Base-by-base conservation (phyloP, 2,113 vertebrate genomes). In the Atherinomorus stipes region DNA sequence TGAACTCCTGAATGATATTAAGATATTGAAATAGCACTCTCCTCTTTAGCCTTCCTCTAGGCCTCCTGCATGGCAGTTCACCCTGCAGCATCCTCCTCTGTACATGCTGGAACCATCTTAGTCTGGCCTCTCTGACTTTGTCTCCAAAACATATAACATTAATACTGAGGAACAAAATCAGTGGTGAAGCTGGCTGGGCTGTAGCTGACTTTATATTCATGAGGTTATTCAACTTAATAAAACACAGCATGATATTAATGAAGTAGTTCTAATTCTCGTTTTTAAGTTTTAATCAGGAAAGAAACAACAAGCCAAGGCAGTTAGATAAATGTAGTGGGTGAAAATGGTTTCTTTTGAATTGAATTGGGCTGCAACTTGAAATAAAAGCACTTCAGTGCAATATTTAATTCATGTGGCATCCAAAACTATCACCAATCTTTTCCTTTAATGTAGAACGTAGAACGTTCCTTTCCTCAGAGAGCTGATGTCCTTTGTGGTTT, bases 361-460 rank as follows among this genome's bases (percentile, higher is more conserved):
- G 1, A 64, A 53, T 11, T 34, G 6, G 15, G 2, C 1, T 60
- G 19, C 11, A 70, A 64, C 4, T 15, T 42, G 21, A 64, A 66
- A 38, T 64, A 53, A 28, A 74, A 66, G 74, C 44, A 57, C 47
- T 68, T 68, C 18, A 19, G 51, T 19, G 2, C 19, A 52, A 49
- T 69, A 52, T 64, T 59, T 64, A 80, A 63, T 68, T 42, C 53
- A 72, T 64, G 51, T 19, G 11, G 51, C 9, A 64, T 57, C 59
- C 10, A 11, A 53, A 62, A 59, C 44, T 18, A 16, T 45, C 26
- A 23, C 12, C n/a, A 42, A 4, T 53, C 3, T 40, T 47, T 38
- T 25, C 15, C 50, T 71, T 71, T 45, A 22, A 60, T 44, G 22
- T 44, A 45, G 45, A 28, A 16, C 59, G 19, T 34, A 7, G 5